Base-by-base conservation (phyloP, 2,888 invertebrate species). In the Ophioninae sp. region DNA sequence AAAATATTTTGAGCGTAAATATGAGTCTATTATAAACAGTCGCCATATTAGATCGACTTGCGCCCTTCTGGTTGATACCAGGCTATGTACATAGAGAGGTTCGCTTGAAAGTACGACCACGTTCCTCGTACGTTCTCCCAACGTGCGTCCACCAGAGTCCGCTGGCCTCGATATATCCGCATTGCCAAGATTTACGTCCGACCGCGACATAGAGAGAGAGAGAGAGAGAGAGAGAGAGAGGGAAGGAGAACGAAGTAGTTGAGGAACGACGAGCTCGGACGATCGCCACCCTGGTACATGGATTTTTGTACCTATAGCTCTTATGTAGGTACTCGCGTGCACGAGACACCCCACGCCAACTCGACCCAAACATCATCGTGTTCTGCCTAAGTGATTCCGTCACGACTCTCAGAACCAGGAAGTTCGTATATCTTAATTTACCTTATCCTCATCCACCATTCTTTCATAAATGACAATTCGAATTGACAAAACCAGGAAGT, bases 121-220 rank as follows among this genome's bases (percentile, higher is more conserved):
- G 79, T 82, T 71, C 59, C 76, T 73, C 72, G 76, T 74, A 73
- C 76, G 37, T 76, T 72, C 63, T 68, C 76, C 20, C 58, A 22
- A 10, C 37, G 65, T 37, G 44, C 67, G 71, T 79, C 56, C 61
- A 63, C 8, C 37, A 20, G 59, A 58, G 59, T 59, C 56, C 22
- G 61, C 83, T 63, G 59, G 79, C 64, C 79, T 68, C 79, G 79
- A 83, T 76, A 83, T 83, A 79, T 73, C 76, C 72, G 83, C 72
- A 73, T 56, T 73, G 68, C 68, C 76, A 73, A 76, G 79, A 83
- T 79, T 79, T 79, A 83, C 79, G 69, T 72, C 58, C 68, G 37
- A 41, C 51, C 64, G n/a, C 37, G 73, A 73, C 37, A 64, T 56
- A 71, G 51, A 30, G 71, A 61, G 61, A 58, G 67, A 59, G 68